phyloP scores from a whole-genome alignment of 1,140 invertebrate genomes.

The Bombyx mori region DNA sequence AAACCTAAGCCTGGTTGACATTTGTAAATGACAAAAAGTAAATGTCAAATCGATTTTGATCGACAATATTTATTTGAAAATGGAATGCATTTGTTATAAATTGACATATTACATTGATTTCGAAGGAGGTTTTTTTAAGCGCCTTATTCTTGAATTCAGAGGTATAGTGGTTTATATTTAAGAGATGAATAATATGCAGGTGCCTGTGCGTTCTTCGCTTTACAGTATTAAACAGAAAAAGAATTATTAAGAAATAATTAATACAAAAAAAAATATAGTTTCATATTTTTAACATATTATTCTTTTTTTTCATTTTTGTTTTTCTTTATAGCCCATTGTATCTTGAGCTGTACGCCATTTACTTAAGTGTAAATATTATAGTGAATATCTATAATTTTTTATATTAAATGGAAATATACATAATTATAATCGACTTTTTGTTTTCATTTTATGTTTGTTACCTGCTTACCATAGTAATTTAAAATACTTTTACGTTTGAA shows the following conservation, averaged over 20 bases:
- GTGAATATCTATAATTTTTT: conserved; percentile 61
- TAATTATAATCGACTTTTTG: conserved; percentile 38
- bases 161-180: not conserved
- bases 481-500: not conserved
- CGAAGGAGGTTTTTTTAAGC: not conserved
- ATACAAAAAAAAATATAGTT: too few species aligned
- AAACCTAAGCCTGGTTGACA: too few species aligned
- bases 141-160: not conserved
- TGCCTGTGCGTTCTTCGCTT: not conserved
- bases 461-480: too few species aligned
- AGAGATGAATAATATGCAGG: conserved; percentile 1
- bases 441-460: conserved; percentile 24
- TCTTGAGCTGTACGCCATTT: conserved; percentile 55
- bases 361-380: conserved; percentile 62
- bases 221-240: conserved; percentile 5
- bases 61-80: too few species aligned
- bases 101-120: not conserved
- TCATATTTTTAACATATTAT: too few species aligned
- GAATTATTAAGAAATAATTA: too few species aligned
- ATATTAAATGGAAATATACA: conserved; percentile 68
- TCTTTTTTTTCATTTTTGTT: conserved; percentile 2
- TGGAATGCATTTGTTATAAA: too few species aligned
- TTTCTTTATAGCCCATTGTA: conserved; percentile 22
- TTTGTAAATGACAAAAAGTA: too few species aligned
- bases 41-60: too few species aligned